Evolutionary conservation across 2,797 vertebrate genomes (phyloP), one percentile per base, ranked within the genome.

Genomic region (Astyanax mexicanus): DNA sequence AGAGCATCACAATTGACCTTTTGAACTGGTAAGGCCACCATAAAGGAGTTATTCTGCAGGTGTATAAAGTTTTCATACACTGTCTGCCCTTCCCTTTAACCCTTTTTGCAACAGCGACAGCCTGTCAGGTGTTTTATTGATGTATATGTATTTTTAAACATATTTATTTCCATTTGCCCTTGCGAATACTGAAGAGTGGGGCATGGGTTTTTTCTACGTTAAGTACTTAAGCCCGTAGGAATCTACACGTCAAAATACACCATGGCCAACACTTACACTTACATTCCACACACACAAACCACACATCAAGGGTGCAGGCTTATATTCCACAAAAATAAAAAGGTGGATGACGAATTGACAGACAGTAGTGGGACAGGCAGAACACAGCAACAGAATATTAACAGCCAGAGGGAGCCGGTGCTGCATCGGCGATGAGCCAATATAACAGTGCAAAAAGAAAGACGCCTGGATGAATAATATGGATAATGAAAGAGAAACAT

Each of bases 81-180:
- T 4, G n/a, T 13, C 58, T 19, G 32, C 55, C 44, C 60, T 61
- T 42, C 29, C 37, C 65, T 64, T 73, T 11, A 77, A 66, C 66
- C 54, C 45, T 66, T 73, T 73, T 68, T 55, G 29, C n/a, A 62
- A 66, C 70, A 69, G 42, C 49, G 58, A 72, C 68, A 61, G 29
- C 65, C 29, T 52, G 66, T 66, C n/a, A 68, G 49, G n/a, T 29
- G 2, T 32, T 2, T 44, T 80, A 77, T 77, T 77, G 76, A 68
- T 47, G 64, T 65, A 79, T 73, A 82, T 73, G 73, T 67, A 74
- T 79, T 79, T 82, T 74, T 74, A 49, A 82, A 70, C 70, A 45
- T 79, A 69, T 77, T 82, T 82, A 73, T 76, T 77, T 64, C 23
- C 13, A 64, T 51, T 77, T 70, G 58, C 58, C 67, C 67, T 75